These are phyloP conservation scores for Trissolcus basalis DNA, from an alignment of 1,140 invertebrate species.

Conservation along the genomic window DNA sequence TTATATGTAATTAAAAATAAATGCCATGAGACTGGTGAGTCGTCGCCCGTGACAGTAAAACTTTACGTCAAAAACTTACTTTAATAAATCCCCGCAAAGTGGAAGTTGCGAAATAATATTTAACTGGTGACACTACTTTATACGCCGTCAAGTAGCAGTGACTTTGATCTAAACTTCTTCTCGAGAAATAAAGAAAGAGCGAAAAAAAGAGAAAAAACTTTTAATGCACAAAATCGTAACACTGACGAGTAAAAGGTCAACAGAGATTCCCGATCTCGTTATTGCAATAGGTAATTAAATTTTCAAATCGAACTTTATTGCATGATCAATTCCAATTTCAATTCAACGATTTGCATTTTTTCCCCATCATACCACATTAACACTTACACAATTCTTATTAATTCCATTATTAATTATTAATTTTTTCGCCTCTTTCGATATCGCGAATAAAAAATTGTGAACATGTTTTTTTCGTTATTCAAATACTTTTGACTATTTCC, in stretches of 20 bases:
- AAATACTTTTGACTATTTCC: too few relatives aligned
- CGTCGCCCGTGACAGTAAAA: conserved; percentile 12
- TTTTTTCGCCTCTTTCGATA: too few relatives aligned
- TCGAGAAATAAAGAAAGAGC: conserved; percentile 3
- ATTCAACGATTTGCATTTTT: too few relatives aligned
- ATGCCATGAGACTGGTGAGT: not conserved
- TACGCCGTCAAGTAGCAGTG: conserved; percentile 28
- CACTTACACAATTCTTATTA: too few relatives aligned
- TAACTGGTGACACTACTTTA: conserved; percentile 35
- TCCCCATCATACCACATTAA: too few relatives aligned
- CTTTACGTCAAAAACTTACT: conserved; percentile 26
- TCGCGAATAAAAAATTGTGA: too few relatives aligned
- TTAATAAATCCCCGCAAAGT: conserved; percentile 27
- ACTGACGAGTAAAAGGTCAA: not conserved
- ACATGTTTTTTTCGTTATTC: too few relatives aligned
- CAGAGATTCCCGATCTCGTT: not conserved
- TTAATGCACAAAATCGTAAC: conserved; percentile 32
- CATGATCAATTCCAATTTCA: not conserved
- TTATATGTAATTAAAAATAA: conserved; percentile 37
- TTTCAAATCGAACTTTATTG: not conserved
- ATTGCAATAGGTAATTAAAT: not conserved
- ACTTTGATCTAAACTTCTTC: conserved; percentile 51
- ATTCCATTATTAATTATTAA: too few relatives aligned
- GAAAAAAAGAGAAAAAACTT: conserved; percentile 12
- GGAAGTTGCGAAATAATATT: conserved; percentile 42